Percentiles rank a stretch among this genome's conserved stretches.
Conservation (phyloP, 2,888 invertebrate genomes). For the Drosophila rellima region DNA sequence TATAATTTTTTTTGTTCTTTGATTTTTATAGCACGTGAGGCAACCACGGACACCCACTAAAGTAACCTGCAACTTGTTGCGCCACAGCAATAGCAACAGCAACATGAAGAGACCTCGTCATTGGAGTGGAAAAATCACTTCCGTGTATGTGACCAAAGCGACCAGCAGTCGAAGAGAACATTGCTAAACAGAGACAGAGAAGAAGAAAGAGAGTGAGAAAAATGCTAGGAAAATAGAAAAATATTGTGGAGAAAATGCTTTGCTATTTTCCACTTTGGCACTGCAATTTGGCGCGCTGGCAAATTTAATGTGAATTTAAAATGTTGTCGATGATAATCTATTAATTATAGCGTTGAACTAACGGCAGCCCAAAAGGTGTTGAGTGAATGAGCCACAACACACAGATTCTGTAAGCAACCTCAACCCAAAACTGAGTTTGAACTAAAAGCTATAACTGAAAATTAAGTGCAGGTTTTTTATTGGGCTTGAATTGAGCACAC, state of each 20-base stretch:
- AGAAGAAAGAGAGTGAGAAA: not conserved
- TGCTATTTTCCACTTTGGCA: slow-evolving; percentile 69
- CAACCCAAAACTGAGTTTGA: not conserved
- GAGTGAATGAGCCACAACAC: slow-evolving; percentile 44
- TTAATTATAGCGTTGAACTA: slow-evolving; percentile 76
- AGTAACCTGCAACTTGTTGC: slow-evolving; percentile 66
- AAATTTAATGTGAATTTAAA: slow-evolving; percentile 79
- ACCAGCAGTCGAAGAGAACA: slow-evolving; percentile 67
- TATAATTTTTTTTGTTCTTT: slow-evolving; percentile 24
- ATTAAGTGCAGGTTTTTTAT: slow-evolving; percentile 16
- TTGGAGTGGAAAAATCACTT: slow-evolving; percentile 80
- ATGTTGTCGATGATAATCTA: slow-evolving; percentile 82
- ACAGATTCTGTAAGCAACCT: slow-evolving; percentile 3
- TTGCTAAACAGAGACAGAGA: slow-evolving; percentile 23
- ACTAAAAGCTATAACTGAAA: not conserved
- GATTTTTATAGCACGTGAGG: slow-evolving; percentile 67
- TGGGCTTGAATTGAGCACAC: slow-evolving; percentile 36
- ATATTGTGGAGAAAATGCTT: slow-evolving; percentile 45
- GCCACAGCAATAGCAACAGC: slow-evolving; percentile 36
- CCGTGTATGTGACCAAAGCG: slow-evolving; percentile 81
- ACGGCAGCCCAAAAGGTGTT: slow-evolving; percentile 78
- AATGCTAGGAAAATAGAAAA: slow-evolving; percentile 20
- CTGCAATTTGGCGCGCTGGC: slow-evolving; percentile 75
- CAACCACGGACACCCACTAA: slow-evolving; percentile 60
- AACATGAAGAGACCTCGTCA: slow-evolving; percentile 63